Percentiles rank a stretch among this genome's conserved stretches.
Evolutionary conservation across 2,888 invertebrate genomes (phyloP).

Genomic region (Digitonthophagus gazella): DNA sequence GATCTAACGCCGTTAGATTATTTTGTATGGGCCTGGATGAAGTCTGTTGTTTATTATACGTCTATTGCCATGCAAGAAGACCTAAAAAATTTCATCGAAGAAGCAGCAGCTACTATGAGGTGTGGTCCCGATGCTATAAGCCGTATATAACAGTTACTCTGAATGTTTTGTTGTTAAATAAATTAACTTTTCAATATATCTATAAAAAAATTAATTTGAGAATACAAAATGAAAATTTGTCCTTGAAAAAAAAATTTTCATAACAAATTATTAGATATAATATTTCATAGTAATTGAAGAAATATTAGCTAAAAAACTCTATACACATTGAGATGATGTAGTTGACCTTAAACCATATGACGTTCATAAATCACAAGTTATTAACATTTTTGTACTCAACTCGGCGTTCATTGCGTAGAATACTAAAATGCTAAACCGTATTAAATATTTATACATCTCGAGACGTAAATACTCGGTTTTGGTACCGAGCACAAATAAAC

Average conservation of each 20-base stretch:
- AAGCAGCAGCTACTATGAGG: no score
- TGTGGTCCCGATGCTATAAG: no score
- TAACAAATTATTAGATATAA: background rate
- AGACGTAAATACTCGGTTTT: background rate
- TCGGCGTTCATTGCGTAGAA: background rate
- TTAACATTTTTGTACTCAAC: background rate
- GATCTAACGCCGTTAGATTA: no score
- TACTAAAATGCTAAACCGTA: background rate
- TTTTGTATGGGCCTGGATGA: no score
- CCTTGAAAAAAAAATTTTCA: background rate
- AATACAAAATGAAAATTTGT: no score
- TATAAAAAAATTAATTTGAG: no score
- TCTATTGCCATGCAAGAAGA: no score
- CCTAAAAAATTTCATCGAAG: no score
- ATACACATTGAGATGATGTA: background rate
- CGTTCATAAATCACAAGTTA: background rate
- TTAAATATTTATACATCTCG: background rate
- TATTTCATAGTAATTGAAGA: background rate
- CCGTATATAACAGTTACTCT: no score
- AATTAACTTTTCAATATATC: no score
- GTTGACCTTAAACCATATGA: background rate
- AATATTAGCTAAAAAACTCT: background rate
- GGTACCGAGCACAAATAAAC: background rate
- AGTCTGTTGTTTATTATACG: no score
- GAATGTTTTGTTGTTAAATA: no score